These are phyloP conservation scores for Pristiophorus japonicus DNA, from an alignment of 2,113 vertebrate genomes.

Conservation along the genomic window DNA sequence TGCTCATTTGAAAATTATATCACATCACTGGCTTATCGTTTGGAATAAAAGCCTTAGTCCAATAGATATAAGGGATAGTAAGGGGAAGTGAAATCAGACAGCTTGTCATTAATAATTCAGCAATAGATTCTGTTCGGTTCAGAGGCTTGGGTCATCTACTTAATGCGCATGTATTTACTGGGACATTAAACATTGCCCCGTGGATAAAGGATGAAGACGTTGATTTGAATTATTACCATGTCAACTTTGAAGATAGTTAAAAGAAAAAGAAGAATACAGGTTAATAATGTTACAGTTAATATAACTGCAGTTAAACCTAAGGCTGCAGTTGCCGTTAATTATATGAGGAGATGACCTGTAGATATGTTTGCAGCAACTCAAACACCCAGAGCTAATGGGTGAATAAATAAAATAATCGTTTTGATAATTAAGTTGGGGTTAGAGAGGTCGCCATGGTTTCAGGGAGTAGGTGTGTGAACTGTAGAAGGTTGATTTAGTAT, in stretches of 20 bases:
- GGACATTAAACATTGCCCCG: constrained; percentile 45
- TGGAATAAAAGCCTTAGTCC: background rate
- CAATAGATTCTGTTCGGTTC: background rate
- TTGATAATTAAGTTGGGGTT: constrained; percentile 40
- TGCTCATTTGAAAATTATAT: constrained; percentile 37
- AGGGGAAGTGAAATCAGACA: constrained; percentile 39
- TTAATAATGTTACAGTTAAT: constrained; percentile 24
- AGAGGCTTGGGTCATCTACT: constrained; percentile 42
- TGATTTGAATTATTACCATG: constrained; percentile 41
- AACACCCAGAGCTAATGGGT: background rate
- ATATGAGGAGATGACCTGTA: constrained; percentile 38
- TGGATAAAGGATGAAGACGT: constrained; percentile 43
- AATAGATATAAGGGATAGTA: rapidly evolving
- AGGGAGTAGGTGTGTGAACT: constrained; percentile 35
- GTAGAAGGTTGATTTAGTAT: background rate
- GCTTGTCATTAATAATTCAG: constrained; percentile 10
- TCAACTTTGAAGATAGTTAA: constrained; percentile 35
- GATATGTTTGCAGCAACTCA: constrained; percentile 26
- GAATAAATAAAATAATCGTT: constrained; percentile 39
- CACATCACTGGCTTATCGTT: constrained; percentile 30
- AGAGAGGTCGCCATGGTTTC: constrained; percentile 39
- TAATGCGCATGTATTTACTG: constrained; percentile 43
- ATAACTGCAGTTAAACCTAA: constrained; percentile 26
- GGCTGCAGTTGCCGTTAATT: background rate
- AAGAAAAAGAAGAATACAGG: background rate